phyloP scores from a whole-genome alignment of 1,140 invertebrate genomes.

The Aphaenogaster ashmeadi region DNA sequence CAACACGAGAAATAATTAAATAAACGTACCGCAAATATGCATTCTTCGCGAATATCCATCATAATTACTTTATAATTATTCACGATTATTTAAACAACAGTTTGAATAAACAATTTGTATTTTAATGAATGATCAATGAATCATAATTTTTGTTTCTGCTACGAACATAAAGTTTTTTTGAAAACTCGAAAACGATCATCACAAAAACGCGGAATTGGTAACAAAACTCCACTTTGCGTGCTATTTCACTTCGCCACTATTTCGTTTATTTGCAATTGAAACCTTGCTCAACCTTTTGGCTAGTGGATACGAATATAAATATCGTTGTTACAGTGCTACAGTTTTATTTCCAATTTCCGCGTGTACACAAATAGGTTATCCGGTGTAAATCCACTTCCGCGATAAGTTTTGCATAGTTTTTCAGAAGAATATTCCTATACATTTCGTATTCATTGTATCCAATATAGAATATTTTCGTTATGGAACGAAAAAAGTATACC shows the following conservation, averaged over 20 bases:
- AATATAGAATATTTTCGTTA: neutral
- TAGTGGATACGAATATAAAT: slow-evolving; percentile 39
- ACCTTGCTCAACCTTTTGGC: slow-evolving; percentile 33
- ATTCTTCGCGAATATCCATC: neutral
- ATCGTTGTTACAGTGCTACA: slow-evolving; percentile 35
- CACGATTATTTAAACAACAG: neutral
- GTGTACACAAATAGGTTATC: slow-evolving; percentile 45
- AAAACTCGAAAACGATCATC: neutral
- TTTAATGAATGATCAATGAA: neutral
- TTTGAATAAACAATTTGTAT: neutral
- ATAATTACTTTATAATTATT: neutral
- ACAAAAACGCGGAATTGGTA: neutral
- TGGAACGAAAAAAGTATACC: neutral
- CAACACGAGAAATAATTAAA: neutral
- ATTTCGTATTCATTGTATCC: slow-evolving; percentile 6
- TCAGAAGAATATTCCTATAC: slow-evolving; percentile 30
- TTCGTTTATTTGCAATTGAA: slow-evolving; percentile 57
- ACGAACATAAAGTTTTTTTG: neutral
- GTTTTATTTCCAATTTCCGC: slow-evolving; percentile 59
- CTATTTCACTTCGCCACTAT: slow-evolving; percentile 26
- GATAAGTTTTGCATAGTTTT: slow-evolving; percentile 48
- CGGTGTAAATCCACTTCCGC: slow-evolving; percentile 45
- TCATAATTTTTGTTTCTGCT: neutral
- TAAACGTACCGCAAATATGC: neutral
- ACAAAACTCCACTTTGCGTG: slow-evolving; percentile 39